Evolutionary conservation across 2,797 vertebrate species (phyloP).

Genomic region (Sparus aurata): DNA sequence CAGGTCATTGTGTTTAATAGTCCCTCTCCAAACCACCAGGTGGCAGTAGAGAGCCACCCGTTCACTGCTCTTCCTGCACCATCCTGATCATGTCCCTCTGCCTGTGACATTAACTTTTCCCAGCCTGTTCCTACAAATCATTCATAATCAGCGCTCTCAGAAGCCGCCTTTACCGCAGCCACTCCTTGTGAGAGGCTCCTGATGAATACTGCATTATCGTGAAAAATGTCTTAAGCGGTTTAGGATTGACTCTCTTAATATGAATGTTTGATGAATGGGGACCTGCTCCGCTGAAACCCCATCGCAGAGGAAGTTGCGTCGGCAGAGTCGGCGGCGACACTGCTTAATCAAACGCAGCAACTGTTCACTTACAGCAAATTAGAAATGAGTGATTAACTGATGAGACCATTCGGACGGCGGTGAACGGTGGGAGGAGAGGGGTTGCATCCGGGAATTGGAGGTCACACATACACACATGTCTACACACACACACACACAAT

Average conservation of each 20-base stretch:
- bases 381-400: conserved; percentile 20
- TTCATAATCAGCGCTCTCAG: conserved; percentile 43
- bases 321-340: conserved; percentile 7
- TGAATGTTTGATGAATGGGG: conserved; percentile 67
- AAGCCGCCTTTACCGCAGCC: background rate
- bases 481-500: conserved; percentile 25
- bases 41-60: conserved; percentile 48
- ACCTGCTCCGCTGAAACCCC: conserved; percentile 14
- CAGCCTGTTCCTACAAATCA: conserved; percentile 53
- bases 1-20: background rate
- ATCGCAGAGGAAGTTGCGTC: conserved; percentile 30
- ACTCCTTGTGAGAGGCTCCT: conserved; percentile 3
- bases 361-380: conserved; percentile 20
- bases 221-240: conserved; percentile 46
- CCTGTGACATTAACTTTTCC: conserved; percentile 23
- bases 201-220: conserved; percentile 58
- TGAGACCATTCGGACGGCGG: background rate
- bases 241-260: conserved; percentile 42
- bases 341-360: conserved; percentile 37
- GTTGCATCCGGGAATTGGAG: background rate
- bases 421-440: background rate
- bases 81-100: background rate
- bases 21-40: conserved; percentile 48
- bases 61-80: conserved; percentile 12
- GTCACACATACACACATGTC: conserved; percentile 15